Conservation (phyloP, 2,797 vertebrate genomes). For the Macrochelys suwanniensis region DNA sequence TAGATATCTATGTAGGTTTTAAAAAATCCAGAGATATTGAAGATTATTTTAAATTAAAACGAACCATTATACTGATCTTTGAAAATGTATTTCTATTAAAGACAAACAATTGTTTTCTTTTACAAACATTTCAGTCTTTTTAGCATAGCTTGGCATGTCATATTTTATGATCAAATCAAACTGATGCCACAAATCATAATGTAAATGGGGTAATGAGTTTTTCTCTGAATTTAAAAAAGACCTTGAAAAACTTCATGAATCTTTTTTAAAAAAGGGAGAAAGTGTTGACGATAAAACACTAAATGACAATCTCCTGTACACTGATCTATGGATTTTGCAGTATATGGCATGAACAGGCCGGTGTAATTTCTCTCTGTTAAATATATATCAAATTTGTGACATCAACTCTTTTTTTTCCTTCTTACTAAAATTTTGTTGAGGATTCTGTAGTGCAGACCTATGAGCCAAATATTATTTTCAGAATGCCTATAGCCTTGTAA, state of each 20-base stretch:
- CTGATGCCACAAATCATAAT: background rate
- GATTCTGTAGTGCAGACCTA: background rate
- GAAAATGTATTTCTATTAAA: background rate
- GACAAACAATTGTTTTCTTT: background rate
- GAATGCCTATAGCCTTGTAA: background rate
- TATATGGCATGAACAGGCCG: background rate
- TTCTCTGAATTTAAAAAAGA: background rate
- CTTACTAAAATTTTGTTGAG: too few species aligned
- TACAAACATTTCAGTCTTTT: background rate
- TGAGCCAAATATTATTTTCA: background rate
- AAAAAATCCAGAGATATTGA: background rate
- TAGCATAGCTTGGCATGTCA: background rate
- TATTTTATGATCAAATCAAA: fast-evolving
- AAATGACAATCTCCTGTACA: background rate
- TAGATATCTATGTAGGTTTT: background rate
- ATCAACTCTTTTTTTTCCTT: background rate
- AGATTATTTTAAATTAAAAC: background rate
- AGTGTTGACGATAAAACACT: background rate
- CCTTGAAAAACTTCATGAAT: background rate
- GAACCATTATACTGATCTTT: background rate
- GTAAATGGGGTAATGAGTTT: background rate
- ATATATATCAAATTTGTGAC: background rate
- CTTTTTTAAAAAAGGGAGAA: background rate
- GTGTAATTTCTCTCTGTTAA: background rate
- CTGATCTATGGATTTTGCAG: background rate